A percentile compares a stretch with the other conserved stretches of the same genome.
phyloP scores from a whole-genome alignment of 2,797 vertebrate genomes.

The Aplochiton taeniatus region DNA sequence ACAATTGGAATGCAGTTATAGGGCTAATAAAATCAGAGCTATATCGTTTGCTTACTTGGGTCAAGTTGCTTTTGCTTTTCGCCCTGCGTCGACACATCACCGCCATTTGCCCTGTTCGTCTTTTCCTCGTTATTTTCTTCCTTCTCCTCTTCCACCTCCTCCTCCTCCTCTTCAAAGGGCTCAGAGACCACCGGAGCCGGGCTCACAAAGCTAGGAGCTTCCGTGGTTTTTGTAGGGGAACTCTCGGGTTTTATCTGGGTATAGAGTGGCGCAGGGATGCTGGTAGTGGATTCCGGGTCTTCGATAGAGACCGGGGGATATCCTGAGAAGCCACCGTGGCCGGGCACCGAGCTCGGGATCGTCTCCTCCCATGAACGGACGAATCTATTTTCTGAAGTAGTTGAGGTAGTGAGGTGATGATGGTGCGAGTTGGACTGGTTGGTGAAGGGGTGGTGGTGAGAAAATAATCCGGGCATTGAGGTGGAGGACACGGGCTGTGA shows the following conservation, averaged over 20 bases:
- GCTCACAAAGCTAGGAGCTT: not conserved
- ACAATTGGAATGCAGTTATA: not conserved
- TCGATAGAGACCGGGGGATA: conserved; percentile 53
- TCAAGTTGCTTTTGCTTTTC: conserved; percentile 43
- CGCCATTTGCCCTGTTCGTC: conserved; percentile 17
- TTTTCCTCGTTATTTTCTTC: conserved; percentile 27
- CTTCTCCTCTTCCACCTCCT: conserved; percentile 45
- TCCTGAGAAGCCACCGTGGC: conserved; percentile 51
- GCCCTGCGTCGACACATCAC: conserved; percentile 18
- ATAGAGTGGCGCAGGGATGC: not conserved
- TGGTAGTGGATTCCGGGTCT: too few relatives aligned
- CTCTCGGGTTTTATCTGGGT: conserved; percentile 22
- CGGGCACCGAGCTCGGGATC: conserved; percentile 66
- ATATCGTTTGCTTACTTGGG: conserved; percentile 50
- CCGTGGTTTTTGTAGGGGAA: not conserved
- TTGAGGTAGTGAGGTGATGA: conserved; percentile 79
- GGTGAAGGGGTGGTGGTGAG: conserved; percentile 78
- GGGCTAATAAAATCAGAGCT: not conserved
- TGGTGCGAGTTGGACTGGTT: conserved; percentile 54
- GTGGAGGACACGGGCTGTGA: conserved; percentile 76
- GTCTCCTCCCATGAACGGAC: conserved; percentile 88
- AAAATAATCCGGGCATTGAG: conserved; percentile 84
- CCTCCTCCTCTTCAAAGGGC: conserved; percentile 40
- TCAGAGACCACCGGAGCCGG: not conserved
- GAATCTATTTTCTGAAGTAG: conserved; percentile 80